phyloP scores from a whole-genome alignment of 2,888 invertebrate genomes.

The Stomorhina lunata region DNA sequence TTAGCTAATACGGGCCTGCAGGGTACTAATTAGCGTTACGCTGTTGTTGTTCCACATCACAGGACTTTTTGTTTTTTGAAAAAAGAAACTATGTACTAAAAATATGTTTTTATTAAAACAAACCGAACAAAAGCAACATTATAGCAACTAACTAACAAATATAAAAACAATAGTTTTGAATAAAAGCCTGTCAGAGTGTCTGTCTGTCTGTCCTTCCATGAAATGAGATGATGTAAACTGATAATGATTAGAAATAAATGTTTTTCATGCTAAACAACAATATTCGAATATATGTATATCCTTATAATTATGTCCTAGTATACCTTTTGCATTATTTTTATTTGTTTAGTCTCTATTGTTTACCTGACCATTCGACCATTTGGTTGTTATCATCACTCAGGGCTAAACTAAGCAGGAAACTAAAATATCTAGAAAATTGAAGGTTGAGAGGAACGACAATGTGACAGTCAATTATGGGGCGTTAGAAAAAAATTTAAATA shows the following conservation, averaged over 20 bases:
- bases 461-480: not conserved
- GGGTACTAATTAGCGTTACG: constrained; percentile 65
- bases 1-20: constrained; percentile 66
- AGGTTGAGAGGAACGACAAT: not conserved
- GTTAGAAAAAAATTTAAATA: no score
- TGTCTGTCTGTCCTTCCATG: not conserved
- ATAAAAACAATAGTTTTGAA: not conserved
- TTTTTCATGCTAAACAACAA: constrained; percentile 2
- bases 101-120: not conserved
- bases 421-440: not conserved
- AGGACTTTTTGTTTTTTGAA: not conserved
- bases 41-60: constrained; percentile 8
- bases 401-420: constrained; percentile 16
- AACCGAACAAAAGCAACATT: constrained; percentile 1
- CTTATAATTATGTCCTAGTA: no score
- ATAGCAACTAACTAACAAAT: not conserved
- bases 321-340: not conserved
- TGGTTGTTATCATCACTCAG: constrained; percentile 54
- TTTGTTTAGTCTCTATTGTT: constrained; percentile 16
- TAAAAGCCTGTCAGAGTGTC: not conserved
- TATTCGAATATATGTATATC: not conserved
- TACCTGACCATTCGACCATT: no score
- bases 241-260: constrained; percentile 47
- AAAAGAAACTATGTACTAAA: no score
- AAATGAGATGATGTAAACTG: constrained; percentile 38